phyloP scores from a whole-genome alignment of 2,113 vertebrate genomes.

The Hippopotamus amphibius region DNA sequence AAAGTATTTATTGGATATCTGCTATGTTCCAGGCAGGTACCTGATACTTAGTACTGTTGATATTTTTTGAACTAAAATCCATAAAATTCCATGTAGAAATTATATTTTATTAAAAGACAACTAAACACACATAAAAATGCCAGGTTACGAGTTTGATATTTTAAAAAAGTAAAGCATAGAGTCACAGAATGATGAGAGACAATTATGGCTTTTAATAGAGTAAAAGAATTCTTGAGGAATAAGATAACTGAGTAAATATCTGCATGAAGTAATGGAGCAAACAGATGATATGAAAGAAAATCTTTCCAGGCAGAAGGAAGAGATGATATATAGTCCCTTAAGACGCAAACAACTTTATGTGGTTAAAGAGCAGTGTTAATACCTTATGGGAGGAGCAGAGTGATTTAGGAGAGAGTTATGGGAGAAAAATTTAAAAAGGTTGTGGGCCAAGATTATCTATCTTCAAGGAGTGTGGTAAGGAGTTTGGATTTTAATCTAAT shows the following conservation, averaged over 20 bases:
- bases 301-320: neutral
- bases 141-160: neutral
- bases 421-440: neutral
- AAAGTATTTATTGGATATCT: neutral
- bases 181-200: neutral
- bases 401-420: neutral
- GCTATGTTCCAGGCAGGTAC: neutral
- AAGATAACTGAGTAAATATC: neutral
- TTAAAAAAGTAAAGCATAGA: neutral
- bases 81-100: neutral
- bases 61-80: neutral
- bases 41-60: neutral
- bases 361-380: neutral
- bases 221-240: neutral
- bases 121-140: neutral
- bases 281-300: neutral
- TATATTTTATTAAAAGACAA: neutral
- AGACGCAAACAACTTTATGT: neutral
- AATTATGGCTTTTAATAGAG: neutral
- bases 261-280: neutral
- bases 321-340: neutral
- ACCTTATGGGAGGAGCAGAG: neutral
- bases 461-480: neutral
- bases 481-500: neutral
- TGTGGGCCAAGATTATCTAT: neutral